Conservation (phyloP, 2,888 invertebrate genomes). For the Eremobia ochroleuca region DNA sequence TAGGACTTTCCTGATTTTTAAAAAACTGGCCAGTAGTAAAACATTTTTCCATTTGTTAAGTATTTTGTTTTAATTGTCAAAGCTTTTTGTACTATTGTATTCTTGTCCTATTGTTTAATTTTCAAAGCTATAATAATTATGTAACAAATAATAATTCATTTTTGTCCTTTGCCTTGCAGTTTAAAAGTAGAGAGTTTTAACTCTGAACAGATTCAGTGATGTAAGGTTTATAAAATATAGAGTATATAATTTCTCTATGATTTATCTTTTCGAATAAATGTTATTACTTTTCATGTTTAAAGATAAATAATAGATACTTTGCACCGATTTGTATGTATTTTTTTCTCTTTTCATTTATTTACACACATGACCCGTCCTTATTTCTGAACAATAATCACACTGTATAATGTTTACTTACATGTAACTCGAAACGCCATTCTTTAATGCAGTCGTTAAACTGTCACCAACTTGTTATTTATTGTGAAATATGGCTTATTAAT, state of each 20-base stretch:
- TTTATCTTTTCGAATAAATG: not conserved
- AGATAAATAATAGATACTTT: not conserved
- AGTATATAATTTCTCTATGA: not conserved
- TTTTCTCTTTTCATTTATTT: not conserved
- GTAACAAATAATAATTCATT: not conserved
- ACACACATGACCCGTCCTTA: not conserved
- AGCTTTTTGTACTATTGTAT: not conserved
- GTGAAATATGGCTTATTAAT: slow-evolving; percentile 43
- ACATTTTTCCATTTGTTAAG: not conserved
- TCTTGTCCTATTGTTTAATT: not conserved
- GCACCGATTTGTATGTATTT: no score
- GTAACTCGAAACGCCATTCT: slow-evolving; percentile 25
- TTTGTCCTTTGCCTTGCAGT: not conserved
- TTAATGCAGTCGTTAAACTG: slow-evolving; percentile 19
- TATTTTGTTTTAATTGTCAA: not conserved
- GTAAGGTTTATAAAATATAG: not conserved
- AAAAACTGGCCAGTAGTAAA: not conserved
- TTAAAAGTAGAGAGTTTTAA: no score
- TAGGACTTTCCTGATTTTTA: slow-evolving; percentile 4
- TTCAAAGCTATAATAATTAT: not conserved
- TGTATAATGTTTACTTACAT: not conserved
- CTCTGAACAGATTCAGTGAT: not conserved
- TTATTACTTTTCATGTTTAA: not conserved
- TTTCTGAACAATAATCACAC: not conserved
- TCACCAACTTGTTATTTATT: slow-evolving; percentile 27